Evolutionary conservation across 2,797 vertebrate genomes (phyloP), one percentile per base, ranked within the genome.

Genomic region (Ctenosaura bakeri): DNA sequence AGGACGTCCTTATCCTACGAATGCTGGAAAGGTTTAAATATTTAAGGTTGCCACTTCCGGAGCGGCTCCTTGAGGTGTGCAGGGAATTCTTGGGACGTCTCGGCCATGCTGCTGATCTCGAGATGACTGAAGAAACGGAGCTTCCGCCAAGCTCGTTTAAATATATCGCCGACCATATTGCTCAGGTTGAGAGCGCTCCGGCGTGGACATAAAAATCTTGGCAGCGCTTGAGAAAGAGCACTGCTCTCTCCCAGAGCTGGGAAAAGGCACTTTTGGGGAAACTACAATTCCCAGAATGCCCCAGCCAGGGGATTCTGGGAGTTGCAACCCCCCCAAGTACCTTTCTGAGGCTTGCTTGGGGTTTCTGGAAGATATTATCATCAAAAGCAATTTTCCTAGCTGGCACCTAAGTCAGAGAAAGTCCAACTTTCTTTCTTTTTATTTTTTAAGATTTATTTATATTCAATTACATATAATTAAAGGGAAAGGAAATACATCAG

Each of bases 1-100:
- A 10, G 46, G 64, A 52, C 46, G 9, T 32, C 80, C 16, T 62
- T 54, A 35, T 24, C n/a, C 12, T 81, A 4, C 42, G 32, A 42
- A 69, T n/a, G 26, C 42, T 32, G 82, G 83, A 84, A 84, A 29
- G 18, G 24, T 69, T 84, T 71, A 85, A 85, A 52, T 85, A 85
- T 85, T 85, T 71, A 71, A 29, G 42, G 20, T 85, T 52, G 3
- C 64, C 83, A 20, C 26, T 50, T 71, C 8, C 50, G 8, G 46
- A 85, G 83, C 42, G 18, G 50, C 62, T 85, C 3, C 26, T 26
- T 9, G 1, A 71, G 29, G 64, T 46, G 74, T 64, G 74, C 38
- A 32, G 32, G 50, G n/a, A 52, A 56, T 35, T n/a, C 50, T 73
- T 22, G 29, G 66, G 35, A 62, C 16, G 59, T 62, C 6, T 29